These are phyloP conservation scores for Leptonema lineaticorne DNA, from an alignment of 1,140 invertebrate genomes.

Conservation along the genomic window DNA sequence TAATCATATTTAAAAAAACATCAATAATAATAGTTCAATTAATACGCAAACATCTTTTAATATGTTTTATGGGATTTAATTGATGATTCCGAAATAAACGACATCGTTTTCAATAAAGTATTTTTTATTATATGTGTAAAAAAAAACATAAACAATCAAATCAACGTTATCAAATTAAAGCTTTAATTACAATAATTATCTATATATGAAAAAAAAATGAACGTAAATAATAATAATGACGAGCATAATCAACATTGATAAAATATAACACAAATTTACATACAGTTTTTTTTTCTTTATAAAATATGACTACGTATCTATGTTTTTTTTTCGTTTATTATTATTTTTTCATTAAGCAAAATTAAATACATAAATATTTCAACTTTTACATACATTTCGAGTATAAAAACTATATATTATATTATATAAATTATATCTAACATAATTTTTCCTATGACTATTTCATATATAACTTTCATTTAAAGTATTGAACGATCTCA, in stretches of 20 bases:
- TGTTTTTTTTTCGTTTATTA: background rate
- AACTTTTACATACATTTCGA: background rate
- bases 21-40: no score
- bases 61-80: background rate
- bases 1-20: no score
- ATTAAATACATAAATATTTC: constrained; percentile 14
- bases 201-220: background rate
- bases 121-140: background rate
- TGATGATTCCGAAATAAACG: background rate
- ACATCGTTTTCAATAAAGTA: background rate
- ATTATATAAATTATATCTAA: background rate
- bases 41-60: no score
- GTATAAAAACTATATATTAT: constrained; percentile 16
- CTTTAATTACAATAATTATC: background rate
- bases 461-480: no score
- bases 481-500: no score
- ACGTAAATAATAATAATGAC: no score
- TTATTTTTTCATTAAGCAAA: no score
- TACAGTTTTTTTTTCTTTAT: background rate
- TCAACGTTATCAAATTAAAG: background rate
- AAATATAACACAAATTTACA: constrained; percentile 7
- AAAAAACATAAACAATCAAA: background rate
- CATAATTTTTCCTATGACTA: no score
- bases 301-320: constrained; percentile 4
- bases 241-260: constrained; percentile 10